A percentile compares a stretch with the other conserved stretches of the same genome.
phyloP scores from a whole-genome alignment of 2,888 invertebrate species.

The Rhagonycha fulva region DNA sequence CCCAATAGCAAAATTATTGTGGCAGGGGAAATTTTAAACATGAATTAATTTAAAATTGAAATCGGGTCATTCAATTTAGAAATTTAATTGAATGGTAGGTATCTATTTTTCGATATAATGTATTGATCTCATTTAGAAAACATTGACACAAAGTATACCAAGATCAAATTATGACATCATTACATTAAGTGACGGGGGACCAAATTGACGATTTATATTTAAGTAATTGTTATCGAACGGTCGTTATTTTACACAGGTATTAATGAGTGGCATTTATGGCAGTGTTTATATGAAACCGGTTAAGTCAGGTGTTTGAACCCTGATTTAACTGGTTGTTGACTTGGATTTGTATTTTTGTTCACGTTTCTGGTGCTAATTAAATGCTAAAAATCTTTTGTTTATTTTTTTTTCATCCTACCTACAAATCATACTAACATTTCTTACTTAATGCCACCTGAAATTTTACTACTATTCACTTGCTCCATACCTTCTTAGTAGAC shows the following conservation, averaged over 20 bases:
- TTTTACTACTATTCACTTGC: neutral
- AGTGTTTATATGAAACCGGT: conserved; percentile 38
- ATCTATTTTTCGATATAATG: conserved; percentile 11
- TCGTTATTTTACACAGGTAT: conserved; percentile 37
- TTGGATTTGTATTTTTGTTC: conserved; percentile 32
- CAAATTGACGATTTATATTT: conserved; percentile 33
- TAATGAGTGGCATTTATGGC: conserved; percentile 39
- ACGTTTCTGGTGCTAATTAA: conserved; percentile 30
- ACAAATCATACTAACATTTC: neutral
- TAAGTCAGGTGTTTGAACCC: conserved; percentile 34
- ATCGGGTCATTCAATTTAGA: conserved; percentile 15
- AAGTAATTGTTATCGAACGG: conserved; percentile 38
- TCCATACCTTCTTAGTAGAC: neutral
- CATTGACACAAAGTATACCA: conserved; percentile 19
- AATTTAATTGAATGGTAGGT: conserved; percentile 8
- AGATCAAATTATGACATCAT: conserved; percentile 31
- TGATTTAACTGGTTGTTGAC: conserved; percentile 31
- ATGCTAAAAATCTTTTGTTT: conserved; percentile 24
- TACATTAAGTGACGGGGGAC: conserved; percentile 27
- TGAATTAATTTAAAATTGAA: conserved; percentile 3
- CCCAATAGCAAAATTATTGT: neutral
- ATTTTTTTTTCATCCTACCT: conserved; percentile 4
- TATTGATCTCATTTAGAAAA: conserved; percentile 9
- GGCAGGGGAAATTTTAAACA: neutral
- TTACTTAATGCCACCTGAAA: neutral